Base-by-base conservation (phyloP, 2,797 vertebrate genomes). In the Erpetoichthys calabaricus region DNA sequence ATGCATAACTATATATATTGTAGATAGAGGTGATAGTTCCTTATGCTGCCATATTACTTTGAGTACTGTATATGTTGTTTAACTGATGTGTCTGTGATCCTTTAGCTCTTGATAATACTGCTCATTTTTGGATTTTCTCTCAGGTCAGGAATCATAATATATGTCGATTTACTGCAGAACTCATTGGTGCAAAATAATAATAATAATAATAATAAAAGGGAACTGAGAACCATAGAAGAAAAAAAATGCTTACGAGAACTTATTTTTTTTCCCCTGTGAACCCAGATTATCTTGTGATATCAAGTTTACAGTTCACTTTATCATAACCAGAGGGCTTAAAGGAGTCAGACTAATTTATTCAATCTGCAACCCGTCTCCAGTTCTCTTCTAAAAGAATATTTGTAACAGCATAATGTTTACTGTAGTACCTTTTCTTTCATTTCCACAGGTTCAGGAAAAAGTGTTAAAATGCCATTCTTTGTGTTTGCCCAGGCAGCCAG, bases 381-480 rank as follows among this genome's bases (percentile, higher is more conserved):
- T 66, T 67, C 68, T 63, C 59, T 67, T 57, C 57, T 62, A 49
- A 67, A 60, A 65, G 67, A 62, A 65, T 81, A 70, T 80, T 84
- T 82, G 70, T 73, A 69, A 25, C 25, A 73, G 76, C 71, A 78
- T 68, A 69, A 73, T 87, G 75, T 93, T 92, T 90, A 82, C 86
- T 81, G 78, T 85, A 83, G 82, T 86, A 84, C 81, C 80, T 80
- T 82, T 73, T 80, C 81, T 76, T 82, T 70, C 82, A 89, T 86
- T 83, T 89, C 80, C 84, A 75, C 82, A 84, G 78, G 73, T 83
- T 75, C 76, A 68, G 65, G 76, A 66, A 73, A 82, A 85, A 77
- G 74, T 70, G 70, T 75, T 76, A 71, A 79, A 60, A 70, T 74
- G 75, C 70, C 67, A 25, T 59, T 67, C 25, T 53, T 45, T n/a